A percentile compares a stretch with the other conserved stretches of the same genome.
phyloP scores from a whole-genome alignment of 2,888 invertebrate genomes.

The Diarsia dahlii region DNA sequence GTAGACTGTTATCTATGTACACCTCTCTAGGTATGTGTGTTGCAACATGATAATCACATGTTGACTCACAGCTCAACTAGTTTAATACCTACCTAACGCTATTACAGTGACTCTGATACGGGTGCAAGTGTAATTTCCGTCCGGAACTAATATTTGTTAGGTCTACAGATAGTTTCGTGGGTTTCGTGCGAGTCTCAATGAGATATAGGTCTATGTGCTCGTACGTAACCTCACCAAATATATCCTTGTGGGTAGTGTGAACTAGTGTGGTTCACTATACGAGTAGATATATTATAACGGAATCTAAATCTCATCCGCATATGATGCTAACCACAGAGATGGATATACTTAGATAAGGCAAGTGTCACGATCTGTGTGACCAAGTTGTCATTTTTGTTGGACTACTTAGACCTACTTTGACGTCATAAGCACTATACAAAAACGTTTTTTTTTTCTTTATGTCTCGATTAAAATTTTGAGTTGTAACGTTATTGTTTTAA shows the following conservation, averaged over 20 bases:
- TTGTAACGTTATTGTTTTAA: too few species aligned
- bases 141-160: constrained; percentile 26
- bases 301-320: neutral
- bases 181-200: neutral
- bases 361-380: too few species aligned
- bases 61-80: neutral
- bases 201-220: neutral
- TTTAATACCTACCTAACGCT: neutral
- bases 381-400: too few species aligned
- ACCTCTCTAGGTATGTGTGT: too few species aligned
- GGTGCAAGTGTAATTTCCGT: constrained; percentile 26
- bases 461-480: too few species aligned
- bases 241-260: neutral
- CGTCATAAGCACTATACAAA: too few species aligned
- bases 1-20: too few species aligned
- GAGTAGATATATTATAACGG: too few species aligned
- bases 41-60: neutral
- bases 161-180: constrained; percentile 5
- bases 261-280: neutral
- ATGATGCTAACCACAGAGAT: neutral
- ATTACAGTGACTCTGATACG: constrained; percentile 2
- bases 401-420: too few species aligned
- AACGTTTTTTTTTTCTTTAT: too few species aligned
- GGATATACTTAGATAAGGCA: too few species aligned
- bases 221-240: neutral